Evolutionary conservation across 2,888 invertebrate genomes (phyloP).

Genomic region (Emmelina monodactyla): DNA sequence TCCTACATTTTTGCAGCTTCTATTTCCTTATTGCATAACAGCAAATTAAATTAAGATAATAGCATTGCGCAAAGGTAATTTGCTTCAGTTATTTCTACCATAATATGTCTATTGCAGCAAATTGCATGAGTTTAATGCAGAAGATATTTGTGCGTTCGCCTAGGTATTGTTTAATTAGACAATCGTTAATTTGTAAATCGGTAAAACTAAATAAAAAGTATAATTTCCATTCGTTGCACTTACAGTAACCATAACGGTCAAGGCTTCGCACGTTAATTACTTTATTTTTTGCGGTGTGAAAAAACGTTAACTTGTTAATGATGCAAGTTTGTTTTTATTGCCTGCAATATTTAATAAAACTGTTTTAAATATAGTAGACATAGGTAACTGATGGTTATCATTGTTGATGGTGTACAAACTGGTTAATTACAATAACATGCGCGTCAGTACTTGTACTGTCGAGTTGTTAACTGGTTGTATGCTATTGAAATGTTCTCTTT

Average conservation of each 20-base stretch:
- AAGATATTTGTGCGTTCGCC: too few relatives aligned
- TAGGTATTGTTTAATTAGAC: too few relatives aligned
- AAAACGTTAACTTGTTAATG: not conserved
- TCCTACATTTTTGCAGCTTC: constrained; percentile 3
- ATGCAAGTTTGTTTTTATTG: not conserved
- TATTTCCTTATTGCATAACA: too few relatives aligned
- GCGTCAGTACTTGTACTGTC: constrained; percentile 7
- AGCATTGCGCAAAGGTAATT: too few relatives aligned
- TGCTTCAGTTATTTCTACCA: too few relatives aligned
- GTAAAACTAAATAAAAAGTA: too few relatives aligned
- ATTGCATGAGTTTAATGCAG: too few relatives aligned
- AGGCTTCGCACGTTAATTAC: constrained; percentile 23
- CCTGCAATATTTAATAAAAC: constrained; percentile 1
- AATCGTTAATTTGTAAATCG: too few relatives aligned
- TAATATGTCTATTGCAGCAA: too few relatives aligned
- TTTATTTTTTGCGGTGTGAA: not conserved
- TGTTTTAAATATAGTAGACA: too few relatives aligned
- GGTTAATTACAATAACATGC: constrained; percentile 3
- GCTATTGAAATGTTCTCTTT: constrained; percentile 34
- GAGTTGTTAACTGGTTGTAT: not conserved
- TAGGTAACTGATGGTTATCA: not conserved
- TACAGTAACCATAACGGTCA: constrained; percentile 22
- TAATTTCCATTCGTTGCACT: constrained; percentile 24
- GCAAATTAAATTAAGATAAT: too few relatives aligned
- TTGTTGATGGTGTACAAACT: too few relatives aligned